Evolutionary conservation across 2,113 vertebrate species (phyloP).

Genomic region (Cnemophilus loriae): DNA sequence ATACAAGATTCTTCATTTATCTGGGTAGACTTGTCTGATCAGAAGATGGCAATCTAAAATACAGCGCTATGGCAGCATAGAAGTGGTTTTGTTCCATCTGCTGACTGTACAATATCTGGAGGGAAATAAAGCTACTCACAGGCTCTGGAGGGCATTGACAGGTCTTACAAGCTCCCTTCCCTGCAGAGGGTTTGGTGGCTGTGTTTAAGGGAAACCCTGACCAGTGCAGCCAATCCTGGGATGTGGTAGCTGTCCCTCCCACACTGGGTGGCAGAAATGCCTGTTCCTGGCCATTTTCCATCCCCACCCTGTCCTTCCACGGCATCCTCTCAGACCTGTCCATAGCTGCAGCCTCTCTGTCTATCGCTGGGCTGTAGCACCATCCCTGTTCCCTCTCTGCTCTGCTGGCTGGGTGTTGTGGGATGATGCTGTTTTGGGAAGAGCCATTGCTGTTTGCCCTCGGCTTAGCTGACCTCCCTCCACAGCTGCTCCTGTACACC

Average conservation of each 20-base stretch:
- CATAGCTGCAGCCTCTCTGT: background rate
- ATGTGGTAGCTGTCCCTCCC: background rate
- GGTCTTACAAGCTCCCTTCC: background rate
- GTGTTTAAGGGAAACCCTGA: background rate
- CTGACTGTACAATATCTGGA: background rate
- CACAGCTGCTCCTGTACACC: rapidly evolving
- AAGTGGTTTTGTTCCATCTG: background rate
- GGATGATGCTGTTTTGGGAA: background rate
- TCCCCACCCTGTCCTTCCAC: rapidly evolving
- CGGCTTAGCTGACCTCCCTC: background rate
- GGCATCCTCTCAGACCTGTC: rapidly evolving
- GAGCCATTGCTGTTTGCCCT: no score
- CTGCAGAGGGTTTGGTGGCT: background rate
- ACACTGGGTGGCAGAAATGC: rapidly evolving
- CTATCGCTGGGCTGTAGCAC: background rate
- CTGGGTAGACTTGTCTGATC: background rate
- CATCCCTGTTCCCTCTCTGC: background rate
- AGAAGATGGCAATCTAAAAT: background rate
- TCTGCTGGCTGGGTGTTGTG: background rate
- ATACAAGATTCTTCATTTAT: background rate
- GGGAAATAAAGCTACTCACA: background rate
- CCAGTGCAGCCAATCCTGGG: background rate
- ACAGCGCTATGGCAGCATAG: background rate
- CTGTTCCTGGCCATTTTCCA: background rate
- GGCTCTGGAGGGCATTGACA: rapidly evolving